Percentiles rank a stretch among this genome's conserved stretches.
These are phyloP conservation scores for Morelia viridis DNA, from an alignment of 2,797 vertebrate species.

Conservation along the genomic window DNA sequence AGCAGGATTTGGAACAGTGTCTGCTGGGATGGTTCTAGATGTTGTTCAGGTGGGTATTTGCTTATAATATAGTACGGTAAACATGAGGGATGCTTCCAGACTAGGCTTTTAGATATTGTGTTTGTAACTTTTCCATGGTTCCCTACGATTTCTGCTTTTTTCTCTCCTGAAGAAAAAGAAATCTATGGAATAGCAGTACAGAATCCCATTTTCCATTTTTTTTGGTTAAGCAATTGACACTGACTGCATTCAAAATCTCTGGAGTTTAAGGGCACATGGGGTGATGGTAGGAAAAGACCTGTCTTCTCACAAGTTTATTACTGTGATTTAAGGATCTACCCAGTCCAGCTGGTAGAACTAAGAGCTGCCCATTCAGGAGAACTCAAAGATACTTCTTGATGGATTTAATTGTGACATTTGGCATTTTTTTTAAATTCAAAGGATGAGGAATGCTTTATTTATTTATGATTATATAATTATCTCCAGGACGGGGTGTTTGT, in stretches of 20 bases:
- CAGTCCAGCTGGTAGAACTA: not conserved
- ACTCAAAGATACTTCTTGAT: not conserved
- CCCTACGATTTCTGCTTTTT: not conserved
- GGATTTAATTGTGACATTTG: not conserved
- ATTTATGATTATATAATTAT: not conserved
- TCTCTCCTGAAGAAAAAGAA: not conserved
- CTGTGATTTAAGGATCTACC: not conserved
- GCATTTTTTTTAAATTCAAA: not conserved
- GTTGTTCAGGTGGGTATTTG: conserved; percentile 88
- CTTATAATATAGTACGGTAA: conserved; percentile 5
- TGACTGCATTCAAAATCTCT: not conserved
- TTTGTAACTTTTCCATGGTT: not conserved
- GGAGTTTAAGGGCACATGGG: not conserved
- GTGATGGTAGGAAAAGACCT: not conserved
- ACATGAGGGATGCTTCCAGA: not conserved
- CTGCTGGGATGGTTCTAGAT: conserved; percentile 96
- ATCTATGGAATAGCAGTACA: not conserved
- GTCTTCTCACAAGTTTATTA: not conserved
- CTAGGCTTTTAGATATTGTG: not conserved
- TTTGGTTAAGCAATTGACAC: no score
- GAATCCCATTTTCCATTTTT: not conserved
- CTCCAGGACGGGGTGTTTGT: not conserved
- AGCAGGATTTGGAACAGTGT: conserved; percentile 94
- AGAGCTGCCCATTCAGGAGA: not conserved
- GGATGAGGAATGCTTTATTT: not conserved